Percentiles rank a stretch among this genome's conserved stretches.
Conservation (phyloP, 2,113 vertebrate species). For the Cichladusa arquata region DNA sequence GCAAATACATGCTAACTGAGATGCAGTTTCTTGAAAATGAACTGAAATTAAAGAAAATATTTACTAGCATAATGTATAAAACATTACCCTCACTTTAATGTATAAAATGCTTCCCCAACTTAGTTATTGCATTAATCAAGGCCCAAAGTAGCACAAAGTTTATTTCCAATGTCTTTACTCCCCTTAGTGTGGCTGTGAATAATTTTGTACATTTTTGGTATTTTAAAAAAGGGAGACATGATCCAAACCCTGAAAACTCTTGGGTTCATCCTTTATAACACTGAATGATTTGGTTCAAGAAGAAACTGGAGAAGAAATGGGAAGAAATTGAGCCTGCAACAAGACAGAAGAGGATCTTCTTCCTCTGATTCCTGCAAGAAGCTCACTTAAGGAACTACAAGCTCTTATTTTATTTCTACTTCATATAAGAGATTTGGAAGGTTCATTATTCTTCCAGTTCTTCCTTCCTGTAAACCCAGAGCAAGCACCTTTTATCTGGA, state of each 20-base stretch:
- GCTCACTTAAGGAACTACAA: background rate
- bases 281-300: background rate
- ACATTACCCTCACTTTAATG: conserved; percentile 1
- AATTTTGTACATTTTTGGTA: background rate
- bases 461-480: background rate
- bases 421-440: background rate
- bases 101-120: background rate
- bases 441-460: background rate
- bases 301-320: background rate
- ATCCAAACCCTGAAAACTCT: background rate
- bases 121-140: background rate
- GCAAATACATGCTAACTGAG: conserved; percentile 7
- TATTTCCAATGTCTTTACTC: background rate
- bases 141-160: background rate
- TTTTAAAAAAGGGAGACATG: background rate
- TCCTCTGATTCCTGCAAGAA: background rate
- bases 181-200: background rate
- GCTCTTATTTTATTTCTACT: background rate
- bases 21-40: conserved; percentile 19
- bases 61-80: conserved; percentile 27
- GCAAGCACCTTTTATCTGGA: background rate
- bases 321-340: background rate
- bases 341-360: background rate
- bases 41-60: conserved; percentile 35
- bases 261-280: background rate